Base-by-base conservation (phyloP, 2,113 vertebrate species). In the Coptodon rendalli region DNA sequence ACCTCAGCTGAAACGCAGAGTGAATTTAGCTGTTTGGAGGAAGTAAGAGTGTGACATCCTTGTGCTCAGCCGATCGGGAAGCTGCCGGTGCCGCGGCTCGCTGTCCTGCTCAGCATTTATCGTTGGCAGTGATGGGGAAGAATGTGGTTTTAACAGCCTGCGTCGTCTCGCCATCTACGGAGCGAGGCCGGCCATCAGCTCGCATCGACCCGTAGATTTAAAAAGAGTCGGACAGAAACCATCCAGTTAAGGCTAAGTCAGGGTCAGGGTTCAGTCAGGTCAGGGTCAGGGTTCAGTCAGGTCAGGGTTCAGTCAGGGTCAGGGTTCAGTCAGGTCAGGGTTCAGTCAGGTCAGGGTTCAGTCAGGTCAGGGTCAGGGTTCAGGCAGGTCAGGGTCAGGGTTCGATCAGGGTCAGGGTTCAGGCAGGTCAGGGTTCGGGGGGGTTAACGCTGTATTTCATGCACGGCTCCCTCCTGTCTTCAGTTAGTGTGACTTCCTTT, bases 41-140 rank as follows among this genome's bases (percentile, higher is more conserved):
- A 79, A 68, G 38, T 8, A 31, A 52, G 48, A 31, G 56, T 12
- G 17, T 38, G 7, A 71, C 56, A 48, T 68, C 50, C 48, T 81
- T 9, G 27, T 76, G 22, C 63, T 45, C 12, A 6, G 40, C 53
- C 4, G 10, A 76, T 34, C 5, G 9, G n/a, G 83, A 73, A 36
- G n/a, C 31, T 2, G 17, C 29, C 57, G 11, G 34, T 53, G 79
- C 5, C 13, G 29, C 16, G 29, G 80, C 83, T 81, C 24, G 13
- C 43, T 82, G 56, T 82, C 54, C 43, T 38, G 29, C 86, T 85
- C 29, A 53, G 61, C 2, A 7, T 53, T 80, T 66, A 40, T 52
- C 14, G 73, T 84, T 76, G 81, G 81, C 87, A 57, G 83, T 86
- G 57, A 57, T 68, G 80, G 68, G 68, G 80, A 57, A 89, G 80